phyloP scores from a whole-genome alignment of 2,888 invertebrate species.

The Gerris lacustris region DNA sequence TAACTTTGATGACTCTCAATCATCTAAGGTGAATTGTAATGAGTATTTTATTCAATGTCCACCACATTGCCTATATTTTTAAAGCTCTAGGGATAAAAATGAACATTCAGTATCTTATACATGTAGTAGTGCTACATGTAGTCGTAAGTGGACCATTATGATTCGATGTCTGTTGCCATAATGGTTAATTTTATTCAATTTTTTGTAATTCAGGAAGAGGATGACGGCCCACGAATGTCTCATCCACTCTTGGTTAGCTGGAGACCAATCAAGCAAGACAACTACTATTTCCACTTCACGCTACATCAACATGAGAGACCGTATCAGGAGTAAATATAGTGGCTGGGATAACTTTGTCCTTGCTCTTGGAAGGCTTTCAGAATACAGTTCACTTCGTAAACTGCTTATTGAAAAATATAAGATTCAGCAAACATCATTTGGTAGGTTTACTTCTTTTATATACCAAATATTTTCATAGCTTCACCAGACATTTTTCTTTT shows the following conservation, averaged over 20 bases:
- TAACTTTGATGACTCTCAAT: no score
- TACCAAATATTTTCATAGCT: background rate
- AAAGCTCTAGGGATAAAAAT: no score
- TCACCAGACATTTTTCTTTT: background rate
- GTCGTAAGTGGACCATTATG: no score
- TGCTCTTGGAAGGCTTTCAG: conserved; percentile 91
- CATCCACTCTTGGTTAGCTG: conserved; percentile 87
- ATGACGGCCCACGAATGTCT: conserved; percentile 97
- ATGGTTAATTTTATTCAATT: background rate
- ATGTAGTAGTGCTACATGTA: no score
- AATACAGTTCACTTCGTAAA: conserved; percentile 92
- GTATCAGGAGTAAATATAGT: conserved; percentile 69
- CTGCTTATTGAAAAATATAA: conserved; percentile 90
- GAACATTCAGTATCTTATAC: no score
- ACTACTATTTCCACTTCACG: conserved; percentile 68
- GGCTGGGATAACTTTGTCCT: conserved; percentile 73
- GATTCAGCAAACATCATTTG: conserved; percentile 90
- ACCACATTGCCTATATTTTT: no score
- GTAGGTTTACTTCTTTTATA: conserved; percentile 41
- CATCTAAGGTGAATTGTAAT: no score
- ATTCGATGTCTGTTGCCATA: no score
- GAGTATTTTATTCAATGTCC: no score
- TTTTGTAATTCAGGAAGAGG: conserved; percentile 54
- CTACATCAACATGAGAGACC: conserved; percentile 77
- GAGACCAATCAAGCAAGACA: conserved; percentile 64